Conservation (phyloP, 2,113 vertebrate genomes). For the Nettapus auritus region DNA sequence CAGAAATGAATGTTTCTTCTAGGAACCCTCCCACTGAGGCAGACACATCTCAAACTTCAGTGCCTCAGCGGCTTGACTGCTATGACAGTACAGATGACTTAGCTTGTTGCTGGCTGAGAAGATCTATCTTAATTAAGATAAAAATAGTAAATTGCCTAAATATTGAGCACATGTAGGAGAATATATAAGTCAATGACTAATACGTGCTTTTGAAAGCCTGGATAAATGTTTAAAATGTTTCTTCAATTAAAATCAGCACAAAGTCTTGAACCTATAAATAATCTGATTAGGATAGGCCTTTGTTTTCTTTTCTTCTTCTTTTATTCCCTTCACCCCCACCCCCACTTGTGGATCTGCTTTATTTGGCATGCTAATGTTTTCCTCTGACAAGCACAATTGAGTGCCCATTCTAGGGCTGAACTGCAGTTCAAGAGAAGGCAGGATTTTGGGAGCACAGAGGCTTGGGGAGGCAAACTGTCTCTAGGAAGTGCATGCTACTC, state of each 20-base stretch:
- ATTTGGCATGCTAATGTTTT: conserved; percentile 14
- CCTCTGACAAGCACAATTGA: background rate
- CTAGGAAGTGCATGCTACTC: background rate
- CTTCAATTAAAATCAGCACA: conserved; percentile 72
- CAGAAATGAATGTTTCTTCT: conserved; percentile 42
- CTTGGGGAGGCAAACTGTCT: background rate
- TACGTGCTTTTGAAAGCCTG: conserved; percentile 73
- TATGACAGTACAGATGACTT: conserved; percentile 71
- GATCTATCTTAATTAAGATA: conserved; percentile 79
- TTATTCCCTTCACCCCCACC: background rate
- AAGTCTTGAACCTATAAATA: conserved; percentile 75
- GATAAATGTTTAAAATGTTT: conserved; percentile 76
- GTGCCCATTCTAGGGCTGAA: background rate
- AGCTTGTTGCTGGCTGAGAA: conserved; percentile 71
- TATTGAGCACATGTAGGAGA: conserved; percentile 80
- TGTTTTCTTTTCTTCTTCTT: background rate
- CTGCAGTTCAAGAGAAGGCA: background rate
- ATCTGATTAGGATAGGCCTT: conserved; percentile 34
- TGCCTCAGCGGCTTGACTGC: conserved; percentile 33
- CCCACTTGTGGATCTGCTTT: background rate
- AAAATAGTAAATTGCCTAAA: conserved; percentile 82
- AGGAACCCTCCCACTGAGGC: conserved; percentile 46
- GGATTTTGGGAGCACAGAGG: background rate
- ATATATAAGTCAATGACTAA: conserved; percentile 79
- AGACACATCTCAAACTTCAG: conserved; percentile 65